Percentiles rank a stretch among this genome's conserved stretches.
These are phyloP conservation scores for Stomatorhinus walkeri DNA, from an alignment of 2,797 vertebrate species.

Conservation along the genomic window DNA sequence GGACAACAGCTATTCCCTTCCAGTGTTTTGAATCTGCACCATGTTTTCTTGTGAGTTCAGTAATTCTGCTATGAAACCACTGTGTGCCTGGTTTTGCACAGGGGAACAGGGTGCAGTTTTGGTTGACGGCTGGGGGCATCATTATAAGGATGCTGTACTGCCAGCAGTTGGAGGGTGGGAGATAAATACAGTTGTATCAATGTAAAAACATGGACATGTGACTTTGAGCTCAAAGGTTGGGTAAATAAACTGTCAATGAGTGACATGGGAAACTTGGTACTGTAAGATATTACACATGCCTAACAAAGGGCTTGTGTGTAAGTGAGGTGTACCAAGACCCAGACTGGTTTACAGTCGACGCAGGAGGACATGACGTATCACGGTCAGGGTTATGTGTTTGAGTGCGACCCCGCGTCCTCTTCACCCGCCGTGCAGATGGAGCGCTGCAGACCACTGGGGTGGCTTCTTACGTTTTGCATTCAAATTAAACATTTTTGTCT, in stretches of 20 bases:
- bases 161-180: neutral
- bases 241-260: neutral
- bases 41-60: neutral
- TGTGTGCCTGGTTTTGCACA: slow-evolving; percentile 3
- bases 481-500: neutral
- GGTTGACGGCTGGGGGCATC: neutral
- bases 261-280: neutral
- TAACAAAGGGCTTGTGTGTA: neutral
- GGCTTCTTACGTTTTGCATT: neutral
- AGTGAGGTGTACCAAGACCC: neutral
- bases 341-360: neutral
- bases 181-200: neutral
- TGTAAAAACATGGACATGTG: neutral
- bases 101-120: neutral
- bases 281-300: slow-evolving; percentile 1
- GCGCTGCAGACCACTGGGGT: neutral
- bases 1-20: neutral
- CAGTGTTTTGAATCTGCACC: neutral
- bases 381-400: neutral
- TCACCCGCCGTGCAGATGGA: neutral
- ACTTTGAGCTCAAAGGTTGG: neutral
- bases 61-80: neutral
- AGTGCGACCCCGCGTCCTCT: neutral
- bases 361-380: neutral
- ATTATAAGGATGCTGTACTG: neutral